These are phyloP conservation scores for Poliocrania exsul DNA, from an alignment of 2,797 vertebrate species.

Conservation along the genomic window DNA sequence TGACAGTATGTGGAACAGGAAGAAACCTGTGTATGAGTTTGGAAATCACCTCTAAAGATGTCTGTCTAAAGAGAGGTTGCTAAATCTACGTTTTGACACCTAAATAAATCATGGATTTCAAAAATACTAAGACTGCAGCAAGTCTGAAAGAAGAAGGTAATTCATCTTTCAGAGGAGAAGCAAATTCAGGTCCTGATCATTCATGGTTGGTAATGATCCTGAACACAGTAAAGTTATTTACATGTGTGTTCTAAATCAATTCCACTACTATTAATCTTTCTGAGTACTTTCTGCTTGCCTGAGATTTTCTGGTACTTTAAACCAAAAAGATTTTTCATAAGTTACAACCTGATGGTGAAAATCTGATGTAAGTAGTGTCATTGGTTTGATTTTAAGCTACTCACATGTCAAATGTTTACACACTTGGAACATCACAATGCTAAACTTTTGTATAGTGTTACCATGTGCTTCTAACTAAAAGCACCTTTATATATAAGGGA, in stretches of 20 bases:
- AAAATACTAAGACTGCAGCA: neutral
- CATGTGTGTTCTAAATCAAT: neutral
- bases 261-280: slow-evolving; percentile 9
- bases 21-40: neutral
- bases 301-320: neutral
- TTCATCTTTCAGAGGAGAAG: slow-evolving; percentile 14
- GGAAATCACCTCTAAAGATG: neutral
- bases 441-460: neutral
- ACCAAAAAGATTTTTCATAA: neutral
- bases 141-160: neutral
- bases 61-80: neutral
- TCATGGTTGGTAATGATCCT: slow-evolving; percentile 24
- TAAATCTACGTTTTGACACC: neutral
- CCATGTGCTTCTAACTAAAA: neutral
- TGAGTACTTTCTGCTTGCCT: neutral
- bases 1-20: neutral
- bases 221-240: slow-evolving; percentile 9
- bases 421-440: neutral
- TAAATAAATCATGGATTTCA: neutral
- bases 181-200: neutral
- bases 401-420: neutral
- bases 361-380: neutral
- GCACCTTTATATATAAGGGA: neutral
- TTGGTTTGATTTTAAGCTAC: neutral
- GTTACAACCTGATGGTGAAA: neutral